Conservation (phyloP, 64 coral and sea anemone genomes). For the Cladopsammia gracilis region DNA sequence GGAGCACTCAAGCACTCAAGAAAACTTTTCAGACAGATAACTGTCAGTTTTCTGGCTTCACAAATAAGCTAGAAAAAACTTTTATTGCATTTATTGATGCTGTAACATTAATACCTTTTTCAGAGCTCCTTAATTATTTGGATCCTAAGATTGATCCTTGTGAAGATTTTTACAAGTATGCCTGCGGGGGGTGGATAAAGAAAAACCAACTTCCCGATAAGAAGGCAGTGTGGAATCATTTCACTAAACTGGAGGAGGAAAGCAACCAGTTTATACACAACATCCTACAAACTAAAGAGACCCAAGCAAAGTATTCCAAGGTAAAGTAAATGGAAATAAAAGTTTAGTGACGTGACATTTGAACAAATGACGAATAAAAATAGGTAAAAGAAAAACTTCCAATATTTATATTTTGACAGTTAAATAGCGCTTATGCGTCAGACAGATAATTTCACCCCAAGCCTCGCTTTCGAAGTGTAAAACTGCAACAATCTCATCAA, state of each 20-base stretch:
- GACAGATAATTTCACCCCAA: too few relatives aligned
- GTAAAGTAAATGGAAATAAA: neutral
- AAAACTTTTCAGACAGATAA: too few relatives aligned
- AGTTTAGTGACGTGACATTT: too few relatives aligned
- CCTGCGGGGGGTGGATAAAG: slow-evolving; percentile 35
- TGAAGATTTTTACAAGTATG: slow-evolving; percentile 36
- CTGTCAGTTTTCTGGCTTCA: too few relatives aligned
- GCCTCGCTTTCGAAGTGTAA: too few relatives aligned
- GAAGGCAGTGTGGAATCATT: slow-evolving; percentile 23
- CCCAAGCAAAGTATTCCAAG: slow-evolving; percentile 20
- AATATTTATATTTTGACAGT: too few relatives aligned
- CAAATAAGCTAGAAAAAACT: too few relatives aligned
- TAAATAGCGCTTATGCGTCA: too few relatives aligned
- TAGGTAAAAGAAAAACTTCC: too few relatives aligned
- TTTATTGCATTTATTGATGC: neutral
- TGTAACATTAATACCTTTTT: neutral
- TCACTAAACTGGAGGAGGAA: slow-evolving; percentile 31
- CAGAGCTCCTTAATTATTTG: neutral
- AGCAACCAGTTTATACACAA: neutral
- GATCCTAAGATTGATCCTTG: slow-evolving; percentile 28
- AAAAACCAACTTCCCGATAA: slow-evolving; percentile 27
- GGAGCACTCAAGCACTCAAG: too few relatives aligned
- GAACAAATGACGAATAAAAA: too few relatives aligned
- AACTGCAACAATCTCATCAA: too few relatives aligned
- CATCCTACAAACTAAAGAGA: slow-evolving; percentile 9